Percentiles rank a stretch among this genome's conserved stretches.
These are phyloP conservation scores for Zaprionus ornatus DNA, from an alignment of 1,140 invertebrate species.

Conservation along the genomic window DNA sequence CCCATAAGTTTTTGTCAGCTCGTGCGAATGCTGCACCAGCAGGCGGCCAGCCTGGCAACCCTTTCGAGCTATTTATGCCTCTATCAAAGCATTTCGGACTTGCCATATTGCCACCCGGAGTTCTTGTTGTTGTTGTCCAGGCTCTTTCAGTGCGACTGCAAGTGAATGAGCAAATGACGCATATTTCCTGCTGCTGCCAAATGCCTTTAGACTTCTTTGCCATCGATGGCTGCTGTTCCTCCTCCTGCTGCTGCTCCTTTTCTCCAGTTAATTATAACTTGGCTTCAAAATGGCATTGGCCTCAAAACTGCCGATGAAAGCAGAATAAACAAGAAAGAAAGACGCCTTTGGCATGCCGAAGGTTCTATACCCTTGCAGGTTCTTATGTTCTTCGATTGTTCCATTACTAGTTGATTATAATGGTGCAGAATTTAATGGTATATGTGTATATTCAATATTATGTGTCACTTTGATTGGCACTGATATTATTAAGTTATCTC, in stretches of 20 bases:
- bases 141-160: conserved; percentile 1
- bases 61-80: conserved; percentile 59
- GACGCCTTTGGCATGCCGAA: too few relatives aligned
- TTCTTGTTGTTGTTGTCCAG: not conserved
- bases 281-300: not conserved
- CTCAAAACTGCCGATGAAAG: not conserved
- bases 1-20: conserved; percentile 54
- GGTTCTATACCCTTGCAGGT: too few relatives aligned
- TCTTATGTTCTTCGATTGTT: too few relatives aligned
- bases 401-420: too few relatives aligned
- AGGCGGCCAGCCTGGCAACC: conserved; percentile 15
- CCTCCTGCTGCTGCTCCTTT: not conserved
- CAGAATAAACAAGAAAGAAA: too few relatives aligned
- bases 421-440: too few relatives aligned
- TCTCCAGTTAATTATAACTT: conserved; percentile 13
- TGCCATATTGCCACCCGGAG: conserved; percentile 33
- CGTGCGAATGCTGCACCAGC: conserved; percentile 39
- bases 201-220: conserved; percentile 29
- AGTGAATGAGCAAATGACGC: not conserved
- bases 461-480: too few relatives aligned
- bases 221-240: not conserved
- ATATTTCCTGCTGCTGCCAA: conserved; percentile 20
- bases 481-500: too few relatives aligned
- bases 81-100: conserved; percentile 34
- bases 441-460: too few relatives aligned